These are phyloP conservation scores for Larimichthys crocea DNA, from an alignment of 2,113 vertebrate species.

Conservation along the genomic window DNA sequence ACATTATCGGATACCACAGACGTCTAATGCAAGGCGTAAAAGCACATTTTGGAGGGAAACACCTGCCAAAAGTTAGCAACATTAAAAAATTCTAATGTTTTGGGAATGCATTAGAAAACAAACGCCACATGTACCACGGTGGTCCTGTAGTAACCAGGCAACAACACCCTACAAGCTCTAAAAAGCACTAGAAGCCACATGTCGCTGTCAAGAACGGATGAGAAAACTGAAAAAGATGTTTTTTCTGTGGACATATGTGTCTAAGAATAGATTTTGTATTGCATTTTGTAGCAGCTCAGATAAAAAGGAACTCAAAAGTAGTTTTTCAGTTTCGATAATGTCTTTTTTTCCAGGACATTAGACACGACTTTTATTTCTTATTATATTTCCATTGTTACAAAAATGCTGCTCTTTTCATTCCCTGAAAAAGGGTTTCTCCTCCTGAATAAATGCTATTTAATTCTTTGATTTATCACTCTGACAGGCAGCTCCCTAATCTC, in stretches of 20 bases:
- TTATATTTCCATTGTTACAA: constrained; percentile 35
- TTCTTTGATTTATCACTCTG: constrained; percentile 36
- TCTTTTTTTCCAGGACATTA: constrained; percentile 24
- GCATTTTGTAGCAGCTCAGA: neutral
- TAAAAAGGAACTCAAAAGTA: neutral
- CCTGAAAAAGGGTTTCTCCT: constrained; percentile 50
- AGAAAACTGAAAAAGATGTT: neutral
- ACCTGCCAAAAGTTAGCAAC: neutral
- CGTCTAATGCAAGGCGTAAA: neutral
- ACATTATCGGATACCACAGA: neutral
- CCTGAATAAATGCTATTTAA: constrained; percentile 38
- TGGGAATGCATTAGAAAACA: neutral
- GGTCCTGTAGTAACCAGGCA: constrained; percentile 20
- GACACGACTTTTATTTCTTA: constrained; percentile 21
- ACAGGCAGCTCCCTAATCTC: constrained; percentile 36
- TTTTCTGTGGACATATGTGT: neutral
- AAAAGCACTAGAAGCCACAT: neutral
- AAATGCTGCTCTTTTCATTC: constrained; percentile 24
- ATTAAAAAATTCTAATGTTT: neutral
- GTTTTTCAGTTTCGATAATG: constrained; percentile 16
- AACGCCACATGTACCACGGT: neutral
- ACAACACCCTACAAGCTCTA: constrained; percentile 10
- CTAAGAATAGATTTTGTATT: neutral
- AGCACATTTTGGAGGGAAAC: neutral
- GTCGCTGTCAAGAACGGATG: constrained; percentile 9